Percentiles rank a stretch among this genome's conserved stretches.
Evolutionary conservation across 1,140 invertebrate species (phyloP).

Genomic region (Drosophila gunungcola): DNA sequence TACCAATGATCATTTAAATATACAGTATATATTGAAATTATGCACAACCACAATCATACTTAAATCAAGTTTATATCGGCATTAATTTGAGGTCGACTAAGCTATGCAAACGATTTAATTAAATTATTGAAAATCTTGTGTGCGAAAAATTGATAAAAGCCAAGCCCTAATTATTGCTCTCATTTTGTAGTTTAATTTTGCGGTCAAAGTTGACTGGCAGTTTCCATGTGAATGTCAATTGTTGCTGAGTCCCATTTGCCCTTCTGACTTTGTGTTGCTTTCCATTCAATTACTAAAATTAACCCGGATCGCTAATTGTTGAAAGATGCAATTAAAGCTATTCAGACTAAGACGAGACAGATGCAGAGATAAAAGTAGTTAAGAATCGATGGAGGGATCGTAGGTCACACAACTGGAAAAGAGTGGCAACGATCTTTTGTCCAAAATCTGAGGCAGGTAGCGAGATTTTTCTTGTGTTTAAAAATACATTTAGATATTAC

Average conservation of each 20-base stretch:
- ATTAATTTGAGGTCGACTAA: background rate
- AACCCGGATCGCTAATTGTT: conserved; percentile 54
- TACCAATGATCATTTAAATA: background rate
- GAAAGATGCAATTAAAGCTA: conserved; percentile 27
- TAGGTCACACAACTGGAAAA: background rate
- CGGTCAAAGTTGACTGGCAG: conserved; percentile 79
- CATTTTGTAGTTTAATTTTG: conserved; percentile 43
- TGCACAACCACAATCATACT: background rate
- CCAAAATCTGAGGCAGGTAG: conserved; percentile 23
- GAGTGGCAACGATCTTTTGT: conserved; percentile 14
- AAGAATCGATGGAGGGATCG: conserved; percentile 11
- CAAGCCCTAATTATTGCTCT: conserved; percentile 24
- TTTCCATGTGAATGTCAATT: conserved; percentile 62
- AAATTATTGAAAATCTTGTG: too few species aligned
- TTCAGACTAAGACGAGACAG: conserved; percentile 25
- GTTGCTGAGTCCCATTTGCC: conserved; percentile 13
- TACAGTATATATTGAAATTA: background rate
- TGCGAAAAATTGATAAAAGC: too few species aligned
- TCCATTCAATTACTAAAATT: conserved; percentile 69
- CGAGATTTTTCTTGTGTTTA: conserved; percentile 16
- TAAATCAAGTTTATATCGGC: background rate
- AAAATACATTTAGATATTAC: conserved; percentile 40
- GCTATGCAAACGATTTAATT: background rate
- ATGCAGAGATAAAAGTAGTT: conserved; percentile 29
- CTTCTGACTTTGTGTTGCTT: conserved; percentile 44